phyloP scores from a whole-genome alignment of 2,113 vertebrate genomes.

The Rhinopithecus roxellana region DNA sequence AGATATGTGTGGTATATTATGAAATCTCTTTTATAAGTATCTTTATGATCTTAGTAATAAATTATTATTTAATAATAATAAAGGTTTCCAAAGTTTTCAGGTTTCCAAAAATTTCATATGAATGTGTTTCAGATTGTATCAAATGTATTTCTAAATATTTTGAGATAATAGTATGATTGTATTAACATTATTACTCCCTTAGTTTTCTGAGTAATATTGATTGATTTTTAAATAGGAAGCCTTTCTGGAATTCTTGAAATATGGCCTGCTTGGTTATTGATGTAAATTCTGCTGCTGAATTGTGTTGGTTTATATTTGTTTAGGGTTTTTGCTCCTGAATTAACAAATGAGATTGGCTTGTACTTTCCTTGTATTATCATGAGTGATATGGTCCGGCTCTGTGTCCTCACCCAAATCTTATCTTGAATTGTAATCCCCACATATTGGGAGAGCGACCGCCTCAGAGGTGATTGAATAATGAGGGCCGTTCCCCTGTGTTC shows the following conservation, averaged over 20 bases:
- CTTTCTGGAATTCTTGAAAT: background rate
- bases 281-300: background rate
- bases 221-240: background rate
- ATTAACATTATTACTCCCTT: background rate
- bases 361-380: background rate
- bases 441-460: too few relatives aligned
- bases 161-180: background rate
- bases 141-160: background rate
- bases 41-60: background rate
- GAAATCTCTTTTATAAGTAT: background rate
- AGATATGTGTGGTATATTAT: background rate
- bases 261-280: background rate
- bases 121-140: background rate
- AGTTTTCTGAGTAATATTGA: background rate
- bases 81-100: background rate
- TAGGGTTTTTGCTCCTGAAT: background rate
- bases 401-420: too few relatives aligned
- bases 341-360: background rate
- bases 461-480: too few relatives aligned
- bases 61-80: background rate
- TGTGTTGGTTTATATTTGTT: background rate
- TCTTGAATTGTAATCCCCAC: too few relatives aligned
- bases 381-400: background rate
- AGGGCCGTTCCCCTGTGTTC: too few relatives aligned
- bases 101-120: background rate